phyloP scores from a whole-genome alignment of 2,888 invertebrate genomes.

The Drosophila meridiana region DNA sequence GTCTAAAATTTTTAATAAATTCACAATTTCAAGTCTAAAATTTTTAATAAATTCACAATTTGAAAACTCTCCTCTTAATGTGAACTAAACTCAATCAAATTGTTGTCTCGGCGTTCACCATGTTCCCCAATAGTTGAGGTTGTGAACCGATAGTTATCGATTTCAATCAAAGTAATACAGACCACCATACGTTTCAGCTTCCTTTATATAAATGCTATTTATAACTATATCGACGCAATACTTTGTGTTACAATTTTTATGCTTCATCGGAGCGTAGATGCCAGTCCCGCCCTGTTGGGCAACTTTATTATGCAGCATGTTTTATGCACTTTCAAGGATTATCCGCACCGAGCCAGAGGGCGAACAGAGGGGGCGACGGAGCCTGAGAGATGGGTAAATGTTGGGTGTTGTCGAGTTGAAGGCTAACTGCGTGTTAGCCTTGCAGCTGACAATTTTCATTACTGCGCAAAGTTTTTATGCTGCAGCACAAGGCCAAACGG shows the following conservation, averaged over 20 bases:
- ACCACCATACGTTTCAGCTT: background rate
- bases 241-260: background rate
- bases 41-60: too few relatives aligned
- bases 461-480: conserved; percentile 25
- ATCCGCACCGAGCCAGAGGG: background rate
- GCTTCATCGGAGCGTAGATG: conserved; percentile 2
- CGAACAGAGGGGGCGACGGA: background rate
- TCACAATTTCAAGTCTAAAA: too few relatives aligned
- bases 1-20: too few relatives aligned
- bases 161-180: background rate
- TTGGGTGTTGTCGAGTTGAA: conserved; percentile 6
- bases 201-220: background rate
- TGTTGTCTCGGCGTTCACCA: background rate
- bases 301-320: conserved; percentile 16
- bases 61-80: background rate
- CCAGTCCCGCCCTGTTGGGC: background rate
- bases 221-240: background rate
- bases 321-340: conserved; percentile 9
- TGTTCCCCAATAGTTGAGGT: too few relatives aligned
- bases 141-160: background rate
- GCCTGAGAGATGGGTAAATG: background rate
- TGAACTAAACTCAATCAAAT: background rate
- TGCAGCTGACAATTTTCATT: conserved; percentile 45
- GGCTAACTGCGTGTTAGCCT: conserved; percentile 36
- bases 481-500: conserved; percentile 37